Evolutionary conservation across 2,113 vertebrate species (phyloP), one percentile per base, ranked within the genome.

Genomic region (Neofelis nebulosa): DNA sequence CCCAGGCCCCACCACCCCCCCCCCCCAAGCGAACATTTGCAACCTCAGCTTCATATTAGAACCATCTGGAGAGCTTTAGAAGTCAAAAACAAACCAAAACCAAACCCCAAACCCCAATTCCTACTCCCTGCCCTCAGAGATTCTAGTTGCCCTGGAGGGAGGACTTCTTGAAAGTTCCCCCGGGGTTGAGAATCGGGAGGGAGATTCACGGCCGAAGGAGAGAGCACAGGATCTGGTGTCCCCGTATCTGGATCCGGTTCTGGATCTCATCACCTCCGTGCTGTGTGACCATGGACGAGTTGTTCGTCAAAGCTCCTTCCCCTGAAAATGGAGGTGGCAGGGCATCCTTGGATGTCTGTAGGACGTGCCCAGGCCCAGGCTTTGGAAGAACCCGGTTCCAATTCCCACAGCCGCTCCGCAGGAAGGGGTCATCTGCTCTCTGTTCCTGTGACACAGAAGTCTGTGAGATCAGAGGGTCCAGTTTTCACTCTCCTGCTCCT

Each of bases 271-370:
- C 41, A 27, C 74, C 27, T 48, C 41, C 4, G 25, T 48, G 27
- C 41, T 31, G 41, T 8, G 27, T 1, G 15, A 45, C 74, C 2
- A 10, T 13, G 27, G 27, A 9, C 23, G 27, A 78, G 15, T 14
- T 11, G 27, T 48, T 29, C 14, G 16, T 27, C 27, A 16, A 48
- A 48, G 27, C 48, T 15, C 33, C 33, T 33, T 78, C 74, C 2
- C 1, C 41, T 48, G 27, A 16, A 18, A 31, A 29, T 7, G 15
- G 21, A 38, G 74, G 2, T 0, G 1, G 7, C 27, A 18, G 7
- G 7, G 27, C 27, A 5, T 18, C 74, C 15, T 48, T 31, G 45
- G 74, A 29, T 41, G 27, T 48, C 14, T 48, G 14, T 31, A 78
- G 27, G 15, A 27, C 8, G 7, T 29, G 14, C 3, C 3, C 74